These are phyloP conservation scores for Hyposoter dolosus DNA, from an alignment of 2,888 invertebrate genomes.

Conservation along the genomic window DNA sequence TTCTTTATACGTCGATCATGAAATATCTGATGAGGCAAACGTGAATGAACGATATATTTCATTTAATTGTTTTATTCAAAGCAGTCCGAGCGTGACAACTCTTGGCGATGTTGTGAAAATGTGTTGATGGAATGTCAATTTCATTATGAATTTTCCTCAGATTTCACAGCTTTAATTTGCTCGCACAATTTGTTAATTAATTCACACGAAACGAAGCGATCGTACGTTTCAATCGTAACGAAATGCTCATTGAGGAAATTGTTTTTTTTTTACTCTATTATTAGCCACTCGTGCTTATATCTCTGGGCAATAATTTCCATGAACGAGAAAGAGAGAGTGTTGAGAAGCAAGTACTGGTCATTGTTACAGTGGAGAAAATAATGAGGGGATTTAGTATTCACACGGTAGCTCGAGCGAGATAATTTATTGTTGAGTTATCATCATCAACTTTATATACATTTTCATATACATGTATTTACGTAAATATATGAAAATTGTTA, in stretches of 20 bases:
- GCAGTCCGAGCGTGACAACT: not conserved
- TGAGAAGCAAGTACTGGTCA: constrained; percentile 2
- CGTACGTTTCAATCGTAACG: not conserved
- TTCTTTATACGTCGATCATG: not conserved
- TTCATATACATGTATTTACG: not conserved
- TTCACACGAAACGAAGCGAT: not conserved
- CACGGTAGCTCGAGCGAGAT: constrained; percentile 39
- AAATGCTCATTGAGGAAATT: not conserved
- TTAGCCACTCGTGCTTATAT: not conserved
- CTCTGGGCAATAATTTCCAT: not conserved
- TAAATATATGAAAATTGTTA: constrained; percentile 15
- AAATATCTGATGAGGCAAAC: constrained; percentile 14
- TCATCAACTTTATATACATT: not conserved
- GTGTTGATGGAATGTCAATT: not conserved
- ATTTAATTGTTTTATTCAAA: not conserved
- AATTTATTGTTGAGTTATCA: constrained; percentile 34
- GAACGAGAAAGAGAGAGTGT: not conserved
- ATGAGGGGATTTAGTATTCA: constrained; percentile 42
- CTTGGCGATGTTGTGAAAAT: not conserved
- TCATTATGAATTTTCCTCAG: not conserved
- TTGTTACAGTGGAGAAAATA: constrained; percentile 15
- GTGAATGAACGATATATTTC: not conserved
- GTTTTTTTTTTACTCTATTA: not conserved
- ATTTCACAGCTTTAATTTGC: not conserved
- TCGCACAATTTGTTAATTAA: not conserved